Base-by-base conservation (phyloP, 2,888 invertebrate species). In the Graphium colonna region DNA sequence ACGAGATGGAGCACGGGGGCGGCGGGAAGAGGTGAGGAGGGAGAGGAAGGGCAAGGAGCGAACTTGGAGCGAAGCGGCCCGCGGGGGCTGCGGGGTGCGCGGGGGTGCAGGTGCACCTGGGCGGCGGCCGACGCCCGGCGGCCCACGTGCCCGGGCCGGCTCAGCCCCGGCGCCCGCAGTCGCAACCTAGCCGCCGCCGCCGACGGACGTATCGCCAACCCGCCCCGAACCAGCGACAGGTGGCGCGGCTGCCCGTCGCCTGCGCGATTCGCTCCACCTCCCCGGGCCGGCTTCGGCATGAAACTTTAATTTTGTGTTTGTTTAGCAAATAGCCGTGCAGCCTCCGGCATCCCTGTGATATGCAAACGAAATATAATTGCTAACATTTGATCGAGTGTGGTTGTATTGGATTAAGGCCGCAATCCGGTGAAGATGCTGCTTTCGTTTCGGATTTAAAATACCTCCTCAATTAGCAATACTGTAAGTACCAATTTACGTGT, bases 101-200 rank as follows among this genome's bases (percentile, higher is more conserved):
- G 71, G 69, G 71, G 71, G 76, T 69, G 79, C 75, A 71, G 71
- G 77, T 84, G 84, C 84, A 83, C 82, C 82, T 82, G 84, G 84
- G 83, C 82, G 82, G 82, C 79, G 81, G 78, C 64, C 78, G 79
- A 75, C 75, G 71, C 73, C 64, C 71, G 71, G 71, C 76, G 62
- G 61, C 67, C 75, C 84, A 81, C 83, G 85, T 82, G 85, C 84
- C 82, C 79, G 80, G 80, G 78, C 75, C 55, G 60, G 58, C 63
- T 52, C 60, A 52, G 60, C 55, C 60, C 62, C 67, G 55, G 59
- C 61, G 60, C 63, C 71, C 73, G 75, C 79, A 82, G 82, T 81
- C 74, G 81, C 77, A 72, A 67, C 73, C 68, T 68, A 76, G 78
- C 76, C 69, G 67, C 68, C 65, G 71, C 69, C 69, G 68, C 56